A percentile compares a stretch with the other conserved stretches of the same genome.
Conservation (phyloP, 1,140 invertebrate species). For the Helicoverpa armigera region DNA sequence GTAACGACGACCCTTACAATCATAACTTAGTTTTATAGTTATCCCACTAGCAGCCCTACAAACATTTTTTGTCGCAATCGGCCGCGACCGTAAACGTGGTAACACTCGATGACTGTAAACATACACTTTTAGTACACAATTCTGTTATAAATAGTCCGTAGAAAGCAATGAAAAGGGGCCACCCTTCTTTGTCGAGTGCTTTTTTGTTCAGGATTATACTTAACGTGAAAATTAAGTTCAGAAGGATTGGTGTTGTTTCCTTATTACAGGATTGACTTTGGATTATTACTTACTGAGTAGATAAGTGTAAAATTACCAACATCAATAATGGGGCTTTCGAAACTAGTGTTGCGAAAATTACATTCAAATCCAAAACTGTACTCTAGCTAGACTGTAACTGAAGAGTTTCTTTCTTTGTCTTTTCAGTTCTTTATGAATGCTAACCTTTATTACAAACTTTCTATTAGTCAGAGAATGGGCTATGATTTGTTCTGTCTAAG, state of each 20-base stretch:
- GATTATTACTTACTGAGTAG: too few species aligned
- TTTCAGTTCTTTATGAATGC: too few species aligned
- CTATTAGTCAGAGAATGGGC: not conserved
- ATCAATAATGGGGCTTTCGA: too few species aligned
- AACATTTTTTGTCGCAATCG: constrained; percentile 38
- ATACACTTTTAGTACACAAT: constrained; percentile 39
- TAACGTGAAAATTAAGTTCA: not conserved
- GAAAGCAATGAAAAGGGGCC: constrained; percentile 39
- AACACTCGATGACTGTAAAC: constrained; percentile 39
- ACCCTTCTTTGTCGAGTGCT: constrained; percentile 25
- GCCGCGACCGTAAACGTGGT: constrained; percentile 38
- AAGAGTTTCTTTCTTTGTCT: too few species aligned
- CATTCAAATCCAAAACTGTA: too few species aligned
- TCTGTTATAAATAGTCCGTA: constrained; percentile 41
- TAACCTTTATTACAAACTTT: too few species aligned
- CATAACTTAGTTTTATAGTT: constrained; percentile 3
- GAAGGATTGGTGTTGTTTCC: constrained; percentile 7
- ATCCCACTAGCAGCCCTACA: constrained; percentile 19
- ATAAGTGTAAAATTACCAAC: too few species aligned
- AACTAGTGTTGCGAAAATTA: too few species aligned
- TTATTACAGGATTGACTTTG: too few species aligned
- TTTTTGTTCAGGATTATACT: constrained; percentile 27
- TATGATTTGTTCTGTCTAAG: not conserved
- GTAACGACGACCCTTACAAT: not conserved
- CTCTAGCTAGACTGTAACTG: too few species aligned